Conservation (phyloP, 2,888 invertebrate genomes). For the Eutolmus rufibarbis region DNA sequence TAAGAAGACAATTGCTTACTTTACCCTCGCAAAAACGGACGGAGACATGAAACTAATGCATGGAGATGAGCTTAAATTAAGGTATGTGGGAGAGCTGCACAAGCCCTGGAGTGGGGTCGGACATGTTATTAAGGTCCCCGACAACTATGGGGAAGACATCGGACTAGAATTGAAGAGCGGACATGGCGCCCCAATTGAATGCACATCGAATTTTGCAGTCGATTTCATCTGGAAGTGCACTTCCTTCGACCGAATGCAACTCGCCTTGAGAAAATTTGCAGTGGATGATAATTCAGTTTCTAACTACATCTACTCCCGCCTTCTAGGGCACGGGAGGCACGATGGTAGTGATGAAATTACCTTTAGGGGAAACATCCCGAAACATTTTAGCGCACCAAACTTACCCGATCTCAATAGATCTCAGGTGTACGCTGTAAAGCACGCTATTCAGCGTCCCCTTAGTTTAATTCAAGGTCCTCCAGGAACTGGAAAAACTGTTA, state of each 20-base stretch:
- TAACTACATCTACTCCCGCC: slow-evolving; percentile 95
- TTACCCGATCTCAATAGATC: slow-evolving; percentile 97
- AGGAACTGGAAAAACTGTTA: slow-evolving; percentile 96
- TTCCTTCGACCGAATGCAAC: slow-evolving; percentile 96
- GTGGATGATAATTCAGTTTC: slow-evolving; percentile 97
- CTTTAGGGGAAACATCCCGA: slow-evolving; percentile 86
- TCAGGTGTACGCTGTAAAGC: slow-evolving; percentile 97
- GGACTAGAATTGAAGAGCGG: slow-evolving; percentile 95
- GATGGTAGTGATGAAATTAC: slow-evolving; percentile 94
- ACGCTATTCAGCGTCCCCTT: slow-evolving; percentile 93
- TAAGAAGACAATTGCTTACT: slow-evolving; percentile 97
- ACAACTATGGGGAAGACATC: slow-evolving; percentile 97
- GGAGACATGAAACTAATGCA: slow-evolving; percentile 99
- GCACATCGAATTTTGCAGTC: slow-evolving; percentile 94
- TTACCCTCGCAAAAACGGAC: slow-evolving; percentile 95
- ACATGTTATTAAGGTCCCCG: slow-evolving; percentile 95
- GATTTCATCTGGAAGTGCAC: slow-evolving; percentile 99
- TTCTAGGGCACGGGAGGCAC: slow-evolving; percentile 93
- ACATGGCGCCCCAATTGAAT: slow-evolving; percentile 90
- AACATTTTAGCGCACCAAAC: slow-evolving; percentile 96
- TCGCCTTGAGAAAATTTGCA: slow-evolving; percentile 92
- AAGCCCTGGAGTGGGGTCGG: slow-evolving; percentile 98
- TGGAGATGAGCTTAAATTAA: slow-evolving; percentile 93
- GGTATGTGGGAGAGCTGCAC: slow-evolving; percentile 91
- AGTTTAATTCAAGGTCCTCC: slow-evolving; percentile 98